Conservation (phyloP, 2,113 vertebrate genomes). For the Aspidoscelis tigris region DNA sequence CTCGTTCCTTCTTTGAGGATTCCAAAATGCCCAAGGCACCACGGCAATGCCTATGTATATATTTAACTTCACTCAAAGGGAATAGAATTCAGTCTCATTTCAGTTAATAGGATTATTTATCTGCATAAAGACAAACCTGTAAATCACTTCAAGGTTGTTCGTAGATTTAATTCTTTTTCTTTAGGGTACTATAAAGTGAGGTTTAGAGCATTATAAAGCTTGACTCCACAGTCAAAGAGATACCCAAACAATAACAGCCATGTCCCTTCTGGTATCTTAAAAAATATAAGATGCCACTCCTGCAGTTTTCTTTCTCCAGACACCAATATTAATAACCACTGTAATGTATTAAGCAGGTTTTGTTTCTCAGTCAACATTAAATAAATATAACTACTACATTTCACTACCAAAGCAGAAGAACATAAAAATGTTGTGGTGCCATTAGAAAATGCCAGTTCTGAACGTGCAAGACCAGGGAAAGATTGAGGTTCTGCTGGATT, state of each 20-base stretch:
- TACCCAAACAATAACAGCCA: neutral
- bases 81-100: neutral
- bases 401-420: too few species aligned
- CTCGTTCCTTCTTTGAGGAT: neutral
- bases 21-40: neutral
- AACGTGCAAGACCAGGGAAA: neutral
- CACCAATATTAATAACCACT: neutral
- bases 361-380: too few species aligned
- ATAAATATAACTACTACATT: too few species aligned
- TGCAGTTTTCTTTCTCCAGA: neutral
- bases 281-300: neutral
- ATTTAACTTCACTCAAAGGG: neutral
- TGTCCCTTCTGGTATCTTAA: neutral
- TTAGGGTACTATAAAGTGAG: neutral
- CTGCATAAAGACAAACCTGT: conserved; percentile 9
- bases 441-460: too few species aligned
- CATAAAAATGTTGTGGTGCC: too few species aligned
- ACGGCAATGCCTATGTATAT: neutral
- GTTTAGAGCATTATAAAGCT: neutral
- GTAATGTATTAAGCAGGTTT: neutral
- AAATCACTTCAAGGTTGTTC: conserved; percentile 8
- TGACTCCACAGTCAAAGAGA: neutral
- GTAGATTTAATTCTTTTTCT: conserved; percentile 3
- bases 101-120: conserved; percentile 20
- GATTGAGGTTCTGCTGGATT: neutral